Evolutionary conservation across 2,797 vertebrate genomes (phyloP), one percentile per base, ranked within the genome.

Genomic region (Microchirus variegatus): DNA sequence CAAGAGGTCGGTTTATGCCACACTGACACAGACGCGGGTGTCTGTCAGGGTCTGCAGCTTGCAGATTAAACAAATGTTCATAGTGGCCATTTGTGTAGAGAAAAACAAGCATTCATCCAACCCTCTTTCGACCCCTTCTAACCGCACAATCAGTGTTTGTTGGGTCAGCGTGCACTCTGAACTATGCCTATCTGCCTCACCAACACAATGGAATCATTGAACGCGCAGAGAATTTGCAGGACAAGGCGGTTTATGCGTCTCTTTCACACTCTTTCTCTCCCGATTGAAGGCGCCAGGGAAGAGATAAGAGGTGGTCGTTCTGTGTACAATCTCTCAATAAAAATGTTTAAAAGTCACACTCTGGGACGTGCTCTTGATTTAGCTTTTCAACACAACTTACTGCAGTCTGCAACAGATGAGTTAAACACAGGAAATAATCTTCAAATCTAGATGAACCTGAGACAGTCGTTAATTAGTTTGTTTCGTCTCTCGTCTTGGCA

Each of bases 81-180:
- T 78, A 84, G 87, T 80, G 78, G 78, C 31, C 59, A 67, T 88
- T 86, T 89, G 86, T 88, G 76, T 60, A 57, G 66, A 66, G 80
- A 84, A 88, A 88, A 84, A 81, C 86, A 90, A 80, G 31, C 85
- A 86, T 89, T 88, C 85, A 87, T 86, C 66, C 83, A 70, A 75
- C 65, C 83, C 77, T 82, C 82, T 56, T 63, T 76, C 74, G 64
- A 81, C 85, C 81, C 81, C 84, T 70, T 80, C 74, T 1, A 36
- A 59, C 55, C 0, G 71, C 84, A 93, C 91, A 94, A 92, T 90
- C 88, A 64, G 75, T 76, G 85, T 91, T 91, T 94, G 92, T 94
- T 68, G 80, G 77, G 73, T 58, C 74, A 69, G 78, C 53, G 59
- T 81, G 85, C 65, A 81, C 90, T 84, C 83, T 90, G 81, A 90